A percentile compares a stretch with the other conserved stretches of the same genome.
Conservation (phyloP, 2,113 vertebrate genomes). For the Microtus pennsylvanicus region DNA sequence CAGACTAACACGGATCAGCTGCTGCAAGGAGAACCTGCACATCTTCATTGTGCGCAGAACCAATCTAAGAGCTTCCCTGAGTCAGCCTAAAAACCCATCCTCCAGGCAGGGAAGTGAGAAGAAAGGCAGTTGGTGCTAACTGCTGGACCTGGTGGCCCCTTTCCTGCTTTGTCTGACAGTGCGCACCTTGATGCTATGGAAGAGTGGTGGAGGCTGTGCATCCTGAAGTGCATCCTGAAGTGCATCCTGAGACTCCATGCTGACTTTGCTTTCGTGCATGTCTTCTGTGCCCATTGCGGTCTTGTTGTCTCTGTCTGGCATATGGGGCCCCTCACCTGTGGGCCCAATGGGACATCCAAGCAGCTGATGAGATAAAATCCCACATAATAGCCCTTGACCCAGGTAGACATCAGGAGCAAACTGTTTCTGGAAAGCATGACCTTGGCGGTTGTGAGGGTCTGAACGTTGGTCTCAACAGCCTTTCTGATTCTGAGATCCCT, state of each 20-base stretch:
- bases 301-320: slow-evolving; percentile 52
- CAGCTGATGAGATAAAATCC: neutral
- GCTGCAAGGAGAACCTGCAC: neutral
- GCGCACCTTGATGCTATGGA: slow-evolving; percentile 78
- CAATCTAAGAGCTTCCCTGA: neutral
- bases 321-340: neutral
- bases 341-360: slow-evolving; percentile 55
- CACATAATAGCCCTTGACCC: neutral
- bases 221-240: neutral
- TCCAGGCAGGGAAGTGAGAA: neutral
- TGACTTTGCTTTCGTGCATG: slow-evolving; percentile 1
- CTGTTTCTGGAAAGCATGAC: neutral
- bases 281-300: slow-evolving; percentile 26
- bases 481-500: neutral
- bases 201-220: neutral
- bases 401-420: neutral
- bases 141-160: accelerated
- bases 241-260: neutral
- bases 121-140: neutral
- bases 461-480: neutral
- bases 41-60: neutral
- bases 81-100: neutral
- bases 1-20: neutral
- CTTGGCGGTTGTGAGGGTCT: neutral
- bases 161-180: too few relatives aligned